Evolutionary conservation across 2,888 invertebrate species (phyloP).

Genomic region (Cepaea hortensis): DNA sequence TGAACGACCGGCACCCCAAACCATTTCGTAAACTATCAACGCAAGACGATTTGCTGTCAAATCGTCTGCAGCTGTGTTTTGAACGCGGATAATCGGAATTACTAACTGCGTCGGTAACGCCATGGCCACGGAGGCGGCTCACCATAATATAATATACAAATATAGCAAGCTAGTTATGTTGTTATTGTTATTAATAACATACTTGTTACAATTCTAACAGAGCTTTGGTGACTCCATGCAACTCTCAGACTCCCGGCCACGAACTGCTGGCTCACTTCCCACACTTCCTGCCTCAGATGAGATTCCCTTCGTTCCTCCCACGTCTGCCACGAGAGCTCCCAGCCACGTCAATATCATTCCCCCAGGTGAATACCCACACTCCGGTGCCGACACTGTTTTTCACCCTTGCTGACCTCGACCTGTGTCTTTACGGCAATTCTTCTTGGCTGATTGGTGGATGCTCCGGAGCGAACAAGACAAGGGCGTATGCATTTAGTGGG

Average conservation of each 20-base stretch:
- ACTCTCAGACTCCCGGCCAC: neutral
- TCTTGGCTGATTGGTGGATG: constrained; percentile 53
- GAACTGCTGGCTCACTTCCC: constrained; percentile 16
- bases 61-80: too few relatives aligned
- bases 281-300: constrained; percentile 15
- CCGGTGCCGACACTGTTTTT: constrained; percentile 59
- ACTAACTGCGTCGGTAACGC: too few relatives aligned
- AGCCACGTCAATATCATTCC: neutral
- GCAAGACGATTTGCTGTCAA: too few relatives aligned
- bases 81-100: too few relatives aligned
- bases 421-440: constrained; percentile 66
- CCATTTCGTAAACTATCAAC: too few relatives aligned
- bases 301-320: constrained; percentile 37
- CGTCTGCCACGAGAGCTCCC: neutral
- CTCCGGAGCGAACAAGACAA: constrained; percentile 47
- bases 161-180: too few relatives aligned
- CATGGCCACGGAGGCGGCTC: too few relatives aligned
- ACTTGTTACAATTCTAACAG: neutral
- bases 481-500: constrained; percentile 66
- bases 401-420: constrained; percentile 64
- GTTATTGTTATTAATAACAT: neutral
- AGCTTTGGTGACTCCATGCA: constrained; percentile 9
- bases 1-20: too few relatives aligned
- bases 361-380: neutral
- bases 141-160: too few relatives aligned